Base-by-base conservation (phyloP, 1,140 invertebrate genomes). In the Oryzaephilus surinamensis region DNA sequence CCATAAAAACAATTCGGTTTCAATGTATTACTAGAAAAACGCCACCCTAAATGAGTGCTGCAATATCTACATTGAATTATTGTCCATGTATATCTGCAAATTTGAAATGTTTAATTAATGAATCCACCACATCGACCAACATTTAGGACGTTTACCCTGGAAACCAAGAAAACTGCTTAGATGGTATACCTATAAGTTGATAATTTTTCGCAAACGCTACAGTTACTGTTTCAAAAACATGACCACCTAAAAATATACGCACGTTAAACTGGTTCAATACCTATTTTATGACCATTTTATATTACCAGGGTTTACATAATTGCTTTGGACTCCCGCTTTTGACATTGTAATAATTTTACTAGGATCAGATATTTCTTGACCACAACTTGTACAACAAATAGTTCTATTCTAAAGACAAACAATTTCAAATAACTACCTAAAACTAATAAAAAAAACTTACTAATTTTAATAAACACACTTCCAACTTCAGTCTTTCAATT, bases 151-250 rank as follows among this genome's bases (percentile, higher is more conserved):
- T 55, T 65, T 71, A 85, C 78, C 83, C 86, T 18, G 87, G 85
- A 62, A 90, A 91, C 87, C 87, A 91, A 44, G 76, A 81, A 52
- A 77, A 81, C 48, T 83, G 72, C 11, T 73, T 75, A 1, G 79
- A 81, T 4, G 81, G 55, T 10, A 58, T 48, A 1, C 70, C 66
- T 16, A 67, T 62, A n/a, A 77, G 58, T 4, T 55, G 54, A 15
- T 84, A 61, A 45, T 76, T 72, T 42, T 71, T 57, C 0, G 76
- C 74, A 33, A 73, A 67, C 46, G 71, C 68, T 0, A 89, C 67
- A 6, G 86, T 91, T 8, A 90, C 62, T 1, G 81, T 87, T 59
- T 91, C 87, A 58, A 87, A 83, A 33, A 89, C 76, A 54, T 79
- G 69, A 20, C 87, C 87, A n/a, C n/a, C n/a, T n/a, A n/a, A n/a